Evolutionary conservation across 2,888 invertebrate species (phyloP).

Genomic region (Drosophila anomalata): DNA sequence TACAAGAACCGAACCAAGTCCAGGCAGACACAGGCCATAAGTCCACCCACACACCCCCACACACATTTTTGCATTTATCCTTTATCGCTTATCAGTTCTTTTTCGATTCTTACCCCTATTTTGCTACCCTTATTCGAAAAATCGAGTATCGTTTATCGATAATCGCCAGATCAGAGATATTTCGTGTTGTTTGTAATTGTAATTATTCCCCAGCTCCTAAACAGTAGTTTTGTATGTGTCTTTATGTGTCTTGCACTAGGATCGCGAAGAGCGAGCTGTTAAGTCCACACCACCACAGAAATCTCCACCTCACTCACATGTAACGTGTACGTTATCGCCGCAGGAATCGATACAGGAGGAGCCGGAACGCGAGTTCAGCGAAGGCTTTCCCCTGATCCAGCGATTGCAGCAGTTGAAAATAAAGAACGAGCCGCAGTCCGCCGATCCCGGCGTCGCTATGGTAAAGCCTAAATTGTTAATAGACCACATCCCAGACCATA

Average conservation of each 20-base stretch:
- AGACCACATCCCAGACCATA: neutral
- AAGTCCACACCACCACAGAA: slow-evolving; percentile 83
- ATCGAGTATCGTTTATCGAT: slow-evolving; percentile 21
- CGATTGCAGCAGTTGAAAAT: slow-evolving; percentile 90
- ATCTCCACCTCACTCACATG: slow-evolving; percentile 86
- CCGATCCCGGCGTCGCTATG: slow-evolving; percentile 68
- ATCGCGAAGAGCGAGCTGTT: slow-evolving; percentile 85
- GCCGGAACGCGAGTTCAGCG: slow-evolving; percentile 87
- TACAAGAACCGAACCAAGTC: neutral
- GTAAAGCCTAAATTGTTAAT: slow-evolving; percentile 64
- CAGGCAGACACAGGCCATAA: neutral
- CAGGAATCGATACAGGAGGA: slow-evolving; percentile 85
- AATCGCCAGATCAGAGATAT: slow-evolving; percentile 37
- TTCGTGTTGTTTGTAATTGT: slow-evolving; percentile 77
- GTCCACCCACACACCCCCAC: neutral
- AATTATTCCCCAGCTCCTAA: slow-evolving; percentile 82
- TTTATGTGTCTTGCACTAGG: slow-evolving; percentile 84
- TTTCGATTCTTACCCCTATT: neutral
- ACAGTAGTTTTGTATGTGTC: slow-evolving; percentile 83
- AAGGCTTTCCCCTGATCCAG: slow-evolving; percentile 90
- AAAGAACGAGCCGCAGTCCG: slow-evolving; percentile 87
- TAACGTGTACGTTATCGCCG: slow-evolving; percentile 86
- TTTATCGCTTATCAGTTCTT: slow-evolving; percentile 10
- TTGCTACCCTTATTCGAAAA: slow-evolving; percentile 15
- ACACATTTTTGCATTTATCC: slow-evolving; percentile 11